Evolutionary conservation across 1,140 invertebrate species (phyloP).

Genomic region (Paracyclopina nana): DNA sequence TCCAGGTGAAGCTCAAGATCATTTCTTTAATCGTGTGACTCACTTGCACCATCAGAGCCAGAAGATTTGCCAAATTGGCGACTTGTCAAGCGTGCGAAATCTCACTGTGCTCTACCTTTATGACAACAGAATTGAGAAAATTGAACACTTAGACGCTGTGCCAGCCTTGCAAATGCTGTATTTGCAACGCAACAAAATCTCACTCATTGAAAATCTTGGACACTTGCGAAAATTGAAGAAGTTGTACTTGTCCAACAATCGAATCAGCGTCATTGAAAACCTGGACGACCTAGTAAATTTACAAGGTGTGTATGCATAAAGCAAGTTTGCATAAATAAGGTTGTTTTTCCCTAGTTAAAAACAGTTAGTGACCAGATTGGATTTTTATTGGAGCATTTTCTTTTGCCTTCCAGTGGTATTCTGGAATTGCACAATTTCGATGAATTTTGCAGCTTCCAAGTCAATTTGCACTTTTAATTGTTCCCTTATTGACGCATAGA

Average conservation of each 20-base stretch:
- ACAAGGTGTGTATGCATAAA: too few relatives aligned
- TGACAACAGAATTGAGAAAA: not conserved
- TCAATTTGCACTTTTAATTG: too few relatives aligned
- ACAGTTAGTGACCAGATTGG: too few relatives aligned
- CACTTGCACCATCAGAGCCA: not conserved
- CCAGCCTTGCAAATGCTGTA: not conserved
- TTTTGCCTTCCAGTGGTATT: too few relatives aligned
- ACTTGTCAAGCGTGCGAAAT: not conserved
- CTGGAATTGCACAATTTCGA: too few relatives aligned
- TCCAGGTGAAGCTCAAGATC: not conserved
- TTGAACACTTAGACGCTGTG: not conserved
- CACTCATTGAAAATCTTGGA: not conserved
- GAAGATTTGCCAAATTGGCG: not conserved
- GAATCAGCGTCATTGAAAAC: not conserved
- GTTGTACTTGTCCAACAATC: not conserved
- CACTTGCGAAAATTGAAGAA: not conserved
- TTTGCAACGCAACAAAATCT: not conserved
- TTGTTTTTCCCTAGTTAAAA: too few relatives aligned
- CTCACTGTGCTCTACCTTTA: not conserved
- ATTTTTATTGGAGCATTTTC: too few relatives aligned
- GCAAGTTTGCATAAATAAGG: too few relatives aligned
- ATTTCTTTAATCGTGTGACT: slow-evolving; percentile 2
- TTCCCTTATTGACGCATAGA: too few relatives aligned
- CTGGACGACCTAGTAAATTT: not conserved
- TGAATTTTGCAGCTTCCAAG: too few relatives aligned